phyloP scores from a whole-genome alignment of 2,888 invertebrate species.

The Plusia festucae region DNA sequence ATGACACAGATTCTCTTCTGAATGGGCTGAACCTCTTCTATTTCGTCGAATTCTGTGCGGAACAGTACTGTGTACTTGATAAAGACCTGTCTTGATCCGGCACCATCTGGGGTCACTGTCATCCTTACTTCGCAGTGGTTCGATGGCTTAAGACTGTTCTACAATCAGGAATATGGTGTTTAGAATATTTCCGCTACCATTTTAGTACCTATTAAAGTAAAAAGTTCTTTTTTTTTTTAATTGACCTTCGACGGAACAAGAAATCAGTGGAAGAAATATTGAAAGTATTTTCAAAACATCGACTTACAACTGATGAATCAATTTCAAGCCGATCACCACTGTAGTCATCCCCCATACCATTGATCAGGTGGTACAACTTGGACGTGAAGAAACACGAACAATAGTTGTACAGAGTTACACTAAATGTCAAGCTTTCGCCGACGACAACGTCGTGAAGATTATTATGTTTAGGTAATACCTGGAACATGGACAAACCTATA shows the following conservation, averaged over 20 bases:
- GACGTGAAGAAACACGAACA: slow-evolving; percentile 82
- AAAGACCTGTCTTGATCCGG: slow-evolving; percentile 77
- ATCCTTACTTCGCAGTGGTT: slow-evolving; percentile 74
- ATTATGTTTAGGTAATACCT: slow-evolving; percentile 78
- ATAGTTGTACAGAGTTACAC: slow-evolving; percentile 78
- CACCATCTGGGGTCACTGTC: slow-evolving; percentile 76
- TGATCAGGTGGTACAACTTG: slow-evolving; percentile 72
- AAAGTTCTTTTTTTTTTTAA: no score
- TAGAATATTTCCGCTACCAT: background rate
- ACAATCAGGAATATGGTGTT: slow-evolving; percentile 16
- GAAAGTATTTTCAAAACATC: background rate
- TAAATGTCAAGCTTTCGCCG: slow-evolving; percentile 66
- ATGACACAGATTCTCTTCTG: slow-evolving; percentile 77
- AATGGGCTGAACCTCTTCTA: slow-evolving; percentile 80
- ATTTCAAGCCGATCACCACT: slow-evolving; percentile 77
- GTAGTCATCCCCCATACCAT: slow-evolving; percentile 81
- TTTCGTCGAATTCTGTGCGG: slow-evolving; percentile 77
- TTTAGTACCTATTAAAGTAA: no score
- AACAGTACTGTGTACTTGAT: slow-evolving; percentile 79
- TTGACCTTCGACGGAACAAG: no score
- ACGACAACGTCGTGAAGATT: slow-evolving; percentile 82
- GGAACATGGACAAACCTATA: slow-evolving; percentile 67
- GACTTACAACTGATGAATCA: slow-evolving; percentile 74
- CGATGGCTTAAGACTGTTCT: slow-evolving; percentile 83
- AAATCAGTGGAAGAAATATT: background rate